A percentile compares a stretch with the other conserved stretches of the same genome.
Evolutionary conservation across 2,797 vertebrate species (phyloP).

Genomic region (Phataginus tetradactyla): DNA sequence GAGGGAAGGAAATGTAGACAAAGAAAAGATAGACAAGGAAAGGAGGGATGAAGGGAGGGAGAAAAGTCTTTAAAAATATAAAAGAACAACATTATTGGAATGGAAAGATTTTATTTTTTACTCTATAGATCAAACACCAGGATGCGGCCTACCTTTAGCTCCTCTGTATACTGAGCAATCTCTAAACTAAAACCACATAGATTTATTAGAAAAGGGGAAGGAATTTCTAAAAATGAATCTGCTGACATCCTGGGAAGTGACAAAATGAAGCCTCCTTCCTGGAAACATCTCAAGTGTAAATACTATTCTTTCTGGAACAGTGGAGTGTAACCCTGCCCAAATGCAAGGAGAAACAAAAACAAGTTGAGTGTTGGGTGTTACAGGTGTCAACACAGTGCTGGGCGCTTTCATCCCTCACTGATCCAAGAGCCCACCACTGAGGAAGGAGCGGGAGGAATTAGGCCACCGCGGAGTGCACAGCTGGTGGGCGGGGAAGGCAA

Average conservation of each 20-base stretch:
- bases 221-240: slow-evolving; percentile 21
- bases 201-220: neutral
- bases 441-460: neutral
- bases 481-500: neutral
- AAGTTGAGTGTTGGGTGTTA: neutral
- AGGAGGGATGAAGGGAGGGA: neutral
- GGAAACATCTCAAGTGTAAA: neutral
- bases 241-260: neutral
- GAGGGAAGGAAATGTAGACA: neutral
- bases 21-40: neutral
- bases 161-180: neutral
- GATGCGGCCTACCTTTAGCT: neutral
- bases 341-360: neutral
- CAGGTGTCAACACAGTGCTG: neutral
- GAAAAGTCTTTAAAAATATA: neutral
- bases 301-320: slow-evolving; percentile 4
- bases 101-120: neutral
- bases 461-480: neutral
- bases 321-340: neutral
- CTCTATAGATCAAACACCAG: neutral
- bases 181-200: neutral
- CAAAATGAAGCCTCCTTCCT: neutral
- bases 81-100: neutral
- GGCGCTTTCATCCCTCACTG: neutral
- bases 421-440: neutral